Percentiles rank a stretch among this genome's conserved stretches.
Conservation (phyloP, 2,888 invertebrate species). For the Tipula helvola region DNA sequence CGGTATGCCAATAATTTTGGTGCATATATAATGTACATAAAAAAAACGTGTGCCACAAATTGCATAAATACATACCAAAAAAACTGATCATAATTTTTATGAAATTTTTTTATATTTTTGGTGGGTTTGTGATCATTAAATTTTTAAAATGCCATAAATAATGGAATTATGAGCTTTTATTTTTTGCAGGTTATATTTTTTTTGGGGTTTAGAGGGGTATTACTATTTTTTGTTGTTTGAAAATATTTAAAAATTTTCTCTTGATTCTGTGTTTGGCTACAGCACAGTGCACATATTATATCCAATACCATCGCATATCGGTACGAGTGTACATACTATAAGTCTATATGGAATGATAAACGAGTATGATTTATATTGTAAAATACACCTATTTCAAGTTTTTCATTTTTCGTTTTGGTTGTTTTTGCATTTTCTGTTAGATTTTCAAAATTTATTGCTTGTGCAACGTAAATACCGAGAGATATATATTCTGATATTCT, state of each 20-base stretch:
- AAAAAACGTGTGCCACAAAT: not conserved
- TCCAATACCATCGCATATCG: not conserved
- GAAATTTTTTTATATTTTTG: not conserved
- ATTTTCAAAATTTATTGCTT: constrained; percentile 4
- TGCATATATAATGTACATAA: not conserved
- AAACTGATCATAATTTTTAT: not conserved
- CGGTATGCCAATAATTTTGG: not conserved
- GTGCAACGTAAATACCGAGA: not conserved
- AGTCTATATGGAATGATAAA: not conserved
- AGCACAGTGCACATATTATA: not conserved
- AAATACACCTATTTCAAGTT: not conserved
- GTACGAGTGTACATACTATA: not conserved
- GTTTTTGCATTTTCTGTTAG: not conserved
- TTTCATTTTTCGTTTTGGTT: not conserved
- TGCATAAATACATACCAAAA: not conserved
- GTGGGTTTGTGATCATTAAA: not conserved
- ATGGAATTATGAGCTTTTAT: not conserved
- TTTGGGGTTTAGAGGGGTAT: not conserved
- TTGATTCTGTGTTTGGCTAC: not conserved
- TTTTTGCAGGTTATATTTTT: not conserved
- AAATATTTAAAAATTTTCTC: not conserved
- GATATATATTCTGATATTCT: not conserved
- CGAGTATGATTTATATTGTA: not conserved
- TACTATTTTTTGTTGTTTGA: not conserved
- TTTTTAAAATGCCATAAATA: not conserved